Evolutionary conservation across 2,797 vertebrate genomes (phyloP), one percentile per base, ranked within the genome.

Genomic region (Gobionotothen gibberifrons): DNA sequence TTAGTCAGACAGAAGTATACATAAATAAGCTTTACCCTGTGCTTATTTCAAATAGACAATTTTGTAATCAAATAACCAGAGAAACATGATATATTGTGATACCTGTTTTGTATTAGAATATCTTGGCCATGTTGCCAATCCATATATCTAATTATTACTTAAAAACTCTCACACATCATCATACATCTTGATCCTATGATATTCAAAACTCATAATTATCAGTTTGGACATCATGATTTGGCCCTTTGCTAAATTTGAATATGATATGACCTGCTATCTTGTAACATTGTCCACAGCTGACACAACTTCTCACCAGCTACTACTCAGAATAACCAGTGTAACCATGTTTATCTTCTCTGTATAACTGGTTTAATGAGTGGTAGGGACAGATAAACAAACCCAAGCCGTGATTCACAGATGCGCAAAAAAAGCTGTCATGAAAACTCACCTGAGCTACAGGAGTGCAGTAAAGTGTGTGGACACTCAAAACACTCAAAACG

Each of bases 291-390:
- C 8, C 19, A 53, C 22, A 14, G 9, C 48, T 74, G n/a, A 74
- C 21, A 21, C 62, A 53, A 63, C 67, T 40, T 64, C 49, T 72
- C 7, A 22, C 21, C n/a, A 53, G 13, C 57, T 79, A 72, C 84
- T 78, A 46, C 67, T 57, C 36, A 49, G 74, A 79, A 79, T 81
- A 89, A 83, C 72, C 74, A 73, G 78, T 81, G 69, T 57, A 70
- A 74, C 86, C 62, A 61, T 73, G 75, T 76, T 72, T 43, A 82
- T 43, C 22, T 48, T 66, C n/a, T 82, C 72, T 76, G 89, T 65
- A 84, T 84, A 92, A 92, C 92, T 87, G 87, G 89, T 91, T 93
- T 78, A 84, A 87, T 92, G 82, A 85, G 89, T 90, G 66, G 64
- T 78, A 77, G 69, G 78, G 79, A 68, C 52, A 74, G 47, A 63